Percentiles rank a stretch among this genome's conserved stretches.
Evolutionary conservation across 2,797 vertebrate species (phyloP).

Genomic region (Chelon labrosus): DNA sequence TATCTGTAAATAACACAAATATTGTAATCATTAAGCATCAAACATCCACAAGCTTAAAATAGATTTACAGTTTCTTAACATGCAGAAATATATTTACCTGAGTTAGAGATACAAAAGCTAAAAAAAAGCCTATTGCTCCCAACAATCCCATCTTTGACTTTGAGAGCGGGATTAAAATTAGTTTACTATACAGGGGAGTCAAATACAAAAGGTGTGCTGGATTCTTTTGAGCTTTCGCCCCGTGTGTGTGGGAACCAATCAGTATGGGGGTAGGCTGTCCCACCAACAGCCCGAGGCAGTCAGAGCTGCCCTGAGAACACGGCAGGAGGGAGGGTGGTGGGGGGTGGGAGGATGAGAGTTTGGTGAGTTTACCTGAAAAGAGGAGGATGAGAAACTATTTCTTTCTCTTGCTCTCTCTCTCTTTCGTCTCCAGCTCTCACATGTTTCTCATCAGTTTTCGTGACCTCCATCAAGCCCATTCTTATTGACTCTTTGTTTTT

Average conservation of each 20-base stretch:
- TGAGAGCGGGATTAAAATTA: constrained; percentile 77
- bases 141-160: constrained; percentile 83
- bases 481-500: too few relatives aligned
- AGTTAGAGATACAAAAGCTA: constrained; percentile 75
- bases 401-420: neutral
- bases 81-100: constrained; percentile 75
- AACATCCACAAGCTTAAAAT: neutral
- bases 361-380: constrained; percentile 35
- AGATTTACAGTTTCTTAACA: constrained; percentile 4
- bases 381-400: constrained; percentile 14
- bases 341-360: constrained; percentile 33
- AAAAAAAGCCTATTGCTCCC: constrained; percentile 78
- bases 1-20: constrained; percentile 76
- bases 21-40: neutral
- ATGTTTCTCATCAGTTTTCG: neutral
- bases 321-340: constrained; percentile 46
- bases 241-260: constrained; percentile 81
- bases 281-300: constrained; percentile 66
- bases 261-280: constrained; percentile 70
- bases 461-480: neutral
- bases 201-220: constrained; percentile 79
- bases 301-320: constrained; percentile 62
- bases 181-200: constrained; percentile 76
- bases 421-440: neutral
- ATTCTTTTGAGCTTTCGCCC: constrained; percentile 80